Base-by-base conservation (phyloP, 2,888 invertebrate genomes). In the Metalampra italica region DNA sequence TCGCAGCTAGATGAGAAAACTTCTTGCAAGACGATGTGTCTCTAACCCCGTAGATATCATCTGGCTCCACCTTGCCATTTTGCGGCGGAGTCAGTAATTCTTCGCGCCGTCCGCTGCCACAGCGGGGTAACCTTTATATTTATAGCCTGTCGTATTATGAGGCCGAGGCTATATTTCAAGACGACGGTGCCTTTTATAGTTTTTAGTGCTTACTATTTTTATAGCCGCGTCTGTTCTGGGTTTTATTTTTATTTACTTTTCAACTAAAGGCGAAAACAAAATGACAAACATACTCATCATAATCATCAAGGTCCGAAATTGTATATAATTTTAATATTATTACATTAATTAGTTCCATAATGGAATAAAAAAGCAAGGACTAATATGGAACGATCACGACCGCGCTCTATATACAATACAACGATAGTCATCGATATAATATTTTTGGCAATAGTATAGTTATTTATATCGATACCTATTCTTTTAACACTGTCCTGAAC, bases 121-220 rank as follows among this genome's bases (percentile, higher is more conserved):
- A 36, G 36, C 34, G 41, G 60, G 64, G 62, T 69, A 71, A 69
- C 72, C 66, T 62, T 59, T 60, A 70, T 76, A 77, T 77, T 79
- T 79, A 79, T 75, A 57, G 64, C 68, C 69, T 59, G 70, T 69
- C 71, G 67, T 68, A 70, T 70, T 73, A 72, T 69, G 61, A 64
- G 60, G 56, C 68, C 51, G 57, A 46, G 56, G 60, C 57, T 66
- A 65, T 74, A 69, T 64, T 70, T 58, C 5, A 52, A 54, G 54
- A 57, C 51, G 53, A 57, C 63, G 65, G 37, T 55, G 42, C 54
- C 51, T 59, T 59, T 66, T 59, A 58, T 58, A 65, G 60, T 61
- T 63, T 39, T 39, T 12, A 37, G 37, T 37, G 37, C 13, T 37
- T 37, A 13, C 32, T 37, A 37, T 37, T 50, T 55, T 55, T 55